phyloP scores from a whole-genome alignment of 2,888 invertebrate species.

The Acleris emargana region DNA sequence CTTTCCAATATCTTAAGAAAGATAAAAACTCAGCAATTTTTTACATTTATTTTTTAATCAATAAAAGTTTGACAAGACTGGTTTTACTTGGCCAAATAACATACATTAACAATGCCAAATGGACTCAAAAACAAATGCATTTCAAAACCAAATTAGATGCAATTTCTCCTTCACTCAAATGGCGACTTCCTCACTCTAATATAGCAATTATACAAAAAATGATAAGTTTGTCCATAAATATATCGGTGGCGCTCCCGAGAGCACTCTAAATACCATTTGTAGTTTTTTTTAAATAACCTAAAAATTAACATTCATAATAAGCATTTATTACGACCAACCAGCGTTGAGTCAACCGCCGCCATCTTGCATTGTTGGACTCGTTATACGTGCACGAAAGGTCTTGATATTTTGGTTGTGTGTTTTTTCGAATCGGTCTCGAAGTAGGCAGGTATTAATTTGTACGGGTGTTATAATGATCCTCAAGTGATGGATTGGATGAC shows the following conservation, averaged over 20 bases:
- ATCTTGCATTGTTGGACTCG: background rate
- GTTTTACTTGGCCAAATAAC: no score
- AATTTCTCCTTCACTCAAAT: constrained; percentile 15
- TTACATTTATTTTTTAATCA: no score
- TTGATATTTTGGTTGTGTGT: constrained; percentile 45
- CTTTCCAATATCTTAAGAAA: no score
- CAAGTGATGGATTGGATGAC: constrained; percentile 78
- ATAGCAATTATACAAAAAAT: constrained; percentile 47
- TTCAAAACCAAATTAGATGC: constrained; percentile 7
- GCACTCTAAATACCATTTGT: constrained; percentile 75
- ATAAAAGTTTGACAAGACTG: no score
- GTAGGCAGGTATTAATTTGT: constrained; percentile 80
- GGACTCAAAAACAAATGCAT: constrained; percentile 11
- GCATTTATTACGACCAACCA: constrained; percentile 56
- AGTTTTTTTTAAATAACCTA: constrained; percentile 63
- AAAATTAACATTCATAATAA: constrained; percentile 79
- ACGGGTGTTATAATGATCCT: constrained; percentile 73
- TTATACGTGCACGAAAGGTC: constrained; percentile 41
- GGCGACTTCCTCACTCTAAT: constrained; percentile 23
- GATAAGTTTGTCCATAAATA: constrained; percentile 71
- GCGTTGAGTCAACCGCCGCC: constrained; percentile 42
- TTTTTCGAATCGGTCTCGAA: constrained; percentile 67
- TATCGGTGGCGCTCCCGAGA: constrained; percentile 73
- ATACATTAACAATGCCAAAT: background rate
- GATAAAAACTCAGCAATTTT: no score